Evolutionary conservation across 2,888 invertebrate species (phyloP).

Genomic region (Axea sp.): DNA sequence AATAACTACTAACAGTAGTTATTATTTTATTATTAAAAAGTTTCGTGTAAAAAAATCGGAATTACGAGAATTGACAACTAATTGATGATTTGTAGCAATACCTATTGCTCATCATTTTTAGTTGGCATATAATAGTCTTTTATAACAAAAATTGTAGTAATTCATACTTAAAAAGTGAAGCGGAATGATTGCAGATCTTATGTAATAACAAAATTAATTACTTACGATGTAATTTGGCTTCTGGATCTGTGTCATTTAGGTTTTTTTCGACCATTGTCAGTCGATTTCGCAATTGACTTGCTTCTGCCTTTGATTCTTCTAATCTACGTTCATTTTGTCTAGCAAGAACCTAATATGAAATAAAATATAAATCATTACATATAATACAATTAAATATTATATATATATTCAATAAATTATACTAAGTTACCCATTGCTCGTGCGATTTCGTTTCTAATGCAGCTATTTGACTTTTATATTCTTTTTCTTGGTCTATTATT

Average conservation of each 20-base stretch:
- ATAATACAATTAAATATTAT: conserved; percentile 19
- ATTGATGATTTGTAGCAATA: too few relatives aligned
- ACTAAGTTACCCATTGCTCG: conserved; percentile 85
- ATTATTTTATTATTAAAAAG: too few relatives aligned
- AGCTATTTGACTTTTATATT: conserved; percentile 85
- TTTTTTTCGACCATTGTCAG: conserved; percentile 82
- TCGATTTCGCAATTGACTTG: conserved; percentile 84
- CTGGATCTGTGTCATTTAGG: conserved; percentile 79
- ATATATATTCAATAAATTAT: too few relatives aligned
- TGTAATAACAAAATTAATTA: conserved; percentile 57
- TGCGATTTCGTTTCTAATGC: conserved; percentile 91
- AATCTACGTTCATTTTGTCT: conserved; percentile 90
- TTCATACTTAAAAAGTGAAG: too few relatives aligned
- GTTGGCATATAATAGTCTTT: too few relatives aligned
- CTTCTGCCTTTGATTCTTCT: conserved; percentile 89
- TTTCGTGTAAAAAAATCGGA: too few relatives aligned
- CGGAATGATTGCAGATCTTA: too few relatives aligned
- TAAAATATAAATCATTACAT: conserved; percentile 22
- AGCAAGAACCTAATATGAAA: conserved; percentile 83
- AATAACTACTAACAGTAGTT: too few relatives aligned
- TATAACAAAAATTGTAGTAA: too few relatives aligned
- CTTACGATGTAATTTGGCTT: conserved; percentile 81
- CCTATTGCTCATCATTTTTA: too few relatives aligned
- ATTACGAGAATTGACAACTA: too few relatives aligned
- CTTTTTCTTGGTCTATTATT: conserved; percentile 91